phyloP scores from a whole-genome alignment of 2,888 invertebrate genomes.

The Eupithecia subfuscata region DNA sequence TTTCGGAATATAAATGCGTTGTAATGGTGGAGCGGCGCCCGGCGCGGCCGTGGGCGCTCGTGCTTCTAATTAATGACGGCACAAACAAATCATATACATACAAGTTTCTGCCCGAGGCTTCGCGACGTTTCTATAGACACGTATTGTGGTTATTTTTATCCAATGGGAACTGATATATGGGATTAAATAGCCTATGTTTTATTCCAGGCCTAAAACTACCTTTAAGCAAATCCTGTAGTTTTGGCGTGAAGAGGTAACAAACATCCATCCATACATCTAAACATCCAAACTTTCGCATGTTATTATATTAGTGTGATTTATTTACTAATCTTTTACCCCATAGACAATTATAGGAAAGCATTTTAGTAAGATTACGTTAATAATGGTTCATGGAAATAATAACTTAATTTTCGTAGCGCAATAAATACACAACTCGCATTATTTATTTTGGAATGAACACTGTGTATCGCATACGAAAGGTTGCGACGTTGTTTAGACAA shows the following conservation, averaged over 20 bases:
- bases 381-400: conserved; percentile 16
- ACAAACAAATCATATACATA: conserved; percentile 25
- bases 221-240: too few relatives aligned
- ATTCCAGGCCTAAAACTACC: too few relatives aligned
- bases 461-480: neutral
- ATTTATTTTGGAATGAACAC: neutral
- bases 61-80: conserved; percentile 17
- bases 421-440: neutral
- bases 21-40: neutral
- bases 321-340: conserved; percentile 16
- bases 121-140: too few relatives aligned
- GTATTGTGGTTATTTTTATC: too few relatives aligned
- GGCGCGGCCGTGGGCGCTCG: neutral
- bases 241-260: too few relatives aligned
- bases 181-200: too few relatives aligned
- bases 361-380: conserved; percentile 20
- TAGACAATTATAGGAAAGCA: conserved; percentile 22
- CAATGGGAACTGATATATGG: too few relatives aligned
- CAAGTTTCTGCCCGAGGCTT: too few relatives aligned
- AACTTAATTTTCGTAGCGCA: neutral
- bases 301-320: neutral
- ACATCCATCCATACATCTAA: too few relatives aligned
- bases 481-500: neutral
- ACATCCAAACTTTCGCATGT: too few relatives aligned
- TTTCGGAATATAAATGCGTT: neutral